phyloP scores from a whole-genome alignment of 2,113 vertebrate species.

The Ardeotis arabs region DNA sequence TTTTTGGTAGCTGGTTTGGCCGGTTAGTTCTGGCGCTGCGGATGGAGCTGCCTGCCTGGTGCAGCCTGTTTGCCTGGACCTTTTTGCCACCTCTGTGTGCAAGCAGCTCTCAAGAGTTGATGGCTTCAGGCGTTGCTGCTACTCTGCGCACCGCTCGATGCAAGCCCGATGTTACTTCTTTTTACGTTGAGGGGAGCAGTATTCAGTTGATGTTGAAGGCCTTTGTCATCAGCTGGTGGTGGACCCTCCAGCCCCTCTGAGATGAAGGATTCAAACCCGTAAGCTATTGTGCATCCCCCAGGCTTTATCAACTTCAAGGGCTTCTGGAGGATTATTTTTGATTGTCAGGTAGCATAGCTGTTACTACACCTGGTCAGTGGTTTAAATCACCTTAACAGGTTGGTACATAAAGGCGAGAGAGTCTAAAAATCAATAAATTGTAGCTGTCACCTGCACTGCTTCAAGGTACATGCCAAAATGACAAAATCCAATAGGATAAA shows the following conservation, averaged over 20 bases:
- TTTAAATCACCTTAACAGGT: neutral
- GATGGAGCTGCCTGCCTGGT: neutral
- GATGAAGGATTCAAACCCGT: neutral
- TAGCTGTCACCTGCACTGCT: neutral
- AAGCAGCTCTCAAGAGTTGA: neutral
- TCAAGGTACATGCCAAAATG: neutral
- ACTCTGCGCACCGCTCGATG: too few species aligned
- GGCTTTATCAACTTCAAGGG: neutral
- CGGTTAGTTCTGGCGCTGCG: neutral
- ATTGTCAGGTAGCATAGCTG: neutral
- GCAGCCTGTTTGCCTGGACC: neutral
- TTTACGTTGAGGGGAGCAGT: neutral
- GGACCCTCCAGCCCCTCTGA: neutral
- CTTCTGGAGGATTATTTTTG: neutral
- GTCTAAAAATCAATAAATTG: conserved; percentile 13
- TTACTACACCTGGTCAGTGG: neutral
- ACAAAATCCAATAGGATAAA: neutral
- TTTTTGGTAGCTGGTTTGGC: neutral
- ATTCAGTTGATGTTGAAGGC: fast-evolving
- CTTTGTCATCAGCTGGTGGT: neutral
- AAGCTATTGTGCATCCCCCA: neutral
- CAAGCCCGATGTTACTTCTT: neutral
- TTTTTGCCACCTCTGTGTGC: neutral
- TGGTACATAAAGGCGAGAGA: neutral
- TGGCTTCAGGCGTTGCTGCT: neutral